Evolutionary conservation across 2,113 vertebrate species (phyloP), one percentile per base, ranked within the genome.

Genomic region (Pluvialis apricaria): DNA sequence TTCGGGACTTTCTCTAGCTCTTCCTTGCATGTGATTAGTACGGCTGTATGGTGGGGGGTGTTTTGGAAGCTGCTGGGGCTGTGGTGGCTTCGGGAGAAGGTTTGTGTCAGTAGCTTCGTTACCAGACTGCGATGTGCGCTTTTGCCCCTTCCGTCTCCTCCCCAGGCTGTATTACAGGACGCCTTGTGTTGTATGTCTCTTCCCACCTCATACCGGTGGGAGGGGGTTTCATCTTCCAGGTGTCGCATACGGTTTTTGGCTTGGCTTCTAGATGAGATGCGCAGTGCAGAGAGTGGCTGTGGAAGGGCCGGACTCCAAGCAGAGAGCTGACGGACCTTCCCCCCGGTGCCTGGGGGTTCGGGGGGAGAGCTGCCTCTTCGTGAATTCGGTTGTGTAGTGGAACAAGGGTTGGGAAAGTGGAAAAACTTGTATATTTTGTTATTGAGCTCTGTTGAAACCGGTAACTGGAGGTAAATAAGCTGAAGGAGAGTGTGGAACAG

Each of bases 21-120:
- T 45, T 36, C 11, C 26, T 60, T 2, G 0, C 1, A 0, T 5
- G 32, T 34, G 12, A 11, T 36, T 7, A 13, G 82, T 10, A 6
- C 1, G 0, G 36, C 34, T 5, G 25, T 25, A 2, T 24, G 18
- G 24, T 25, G 36, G n/a, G 52, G 1, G 2, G 31, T 36, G 40
- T 16, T 70, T 58, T 62, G 84, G 83, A 44, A 65, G 44, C 62
- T 89, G n/a, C 72, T 72, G 81, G 34, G 40, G 25, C 49, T 84
- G n/a, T 8, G 3, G 4, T 20, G 58, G 44, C 29, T 40, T 8
- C 55, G 70, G 40, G 47, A 36, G 29, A 16, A 68, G 60, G 29
- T 13, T 65, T 81, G 44, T 64, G 36, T 22, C 6, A 2, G 18
- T 51, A 5, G 25, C 5, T 77, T 34, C 52, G 29, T 72, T 34